Conservation (phyloP, 2,888 invertebrate genomes). For the Allolobophora icterica region DNA sequence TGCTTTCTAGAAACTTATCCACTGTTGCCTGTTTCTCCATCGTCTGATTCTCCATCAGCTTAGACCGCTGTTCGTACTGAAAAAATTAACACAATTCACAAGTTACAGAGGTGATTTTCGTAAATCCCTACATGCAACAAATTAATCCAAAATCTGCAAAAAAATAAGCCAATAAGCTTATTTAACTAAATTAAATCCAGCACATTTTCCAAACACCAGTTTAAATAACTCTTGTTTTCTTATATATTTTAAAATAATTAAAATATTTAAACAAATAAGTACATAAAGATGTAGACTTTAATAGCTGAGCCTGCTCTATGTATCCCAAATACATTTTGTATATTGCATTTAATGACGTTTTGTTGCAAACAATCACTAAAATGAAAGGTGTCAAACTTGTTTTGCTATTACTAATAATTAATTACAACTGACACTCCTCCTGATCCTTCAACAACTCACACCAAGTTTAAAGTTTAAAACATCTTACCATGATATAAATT, state of each 20-base stretch:
- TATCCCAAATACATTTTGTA: not conserved
- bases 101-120: not conserved
- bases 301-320: not conserved
- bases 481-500: not conserved
- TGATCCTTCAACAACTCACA: not conserved
- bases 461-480: not conserved
- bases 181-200: not conserved
- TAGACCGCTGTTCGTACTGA: not conserved
- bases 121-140: not conserved
- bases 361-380: not conserved
- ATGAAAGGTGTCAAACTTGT: not conserved
- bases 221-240: not conserved
- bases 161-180: not conserved
- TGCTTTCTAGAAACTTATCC: conserved; percentile 14
- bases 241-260: not conserved
- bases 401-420: not conserved
- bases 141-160: not conserved
- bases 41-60: not conserved
- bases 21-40: conserved; percentile 6
- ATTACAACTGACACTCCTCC: not conserved
- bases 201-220: not conserved
- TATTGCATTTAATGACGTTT: not conserved
- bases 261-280: no score
- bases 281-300: not conserved
- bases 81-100: not conserved